Evolutionary conservation across 1,140 invertebrate genomes (phyloP).

Genomic region (Asobara japonica): DNA sequence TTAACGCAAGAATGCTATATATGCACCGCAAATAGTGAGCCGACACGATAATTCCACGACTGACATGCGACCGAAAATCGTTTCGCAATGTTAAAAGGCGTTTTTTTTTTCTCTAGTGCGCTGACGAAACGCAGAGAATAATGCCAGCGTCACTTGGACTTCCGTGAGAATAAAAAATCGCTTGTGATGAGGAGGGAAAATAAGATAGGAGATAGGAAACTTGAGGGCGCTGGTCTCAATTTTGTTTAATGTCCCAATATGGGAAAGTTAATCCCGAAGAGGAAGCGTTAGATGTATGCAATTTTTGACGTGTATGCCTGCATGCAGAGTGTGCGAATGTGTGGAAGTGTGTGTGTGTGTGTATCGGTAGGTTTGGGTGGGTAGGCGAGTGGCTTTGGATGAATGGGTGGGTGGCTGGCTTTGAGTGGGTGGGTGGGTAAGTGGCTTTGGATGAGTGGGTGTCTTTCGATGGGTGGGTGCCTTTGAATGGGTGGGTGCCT

Average conservation of each 20-base stretch:
- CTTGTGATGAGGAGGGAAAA: background rate
- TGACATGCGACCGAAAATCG: conserved; percentile 9
- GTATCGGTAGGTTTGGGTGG: too few relatives aligned
- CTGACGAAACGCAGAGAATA: background rate
- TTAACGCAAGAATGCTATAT: background rate
- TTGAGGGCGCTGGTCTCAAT: background rate
- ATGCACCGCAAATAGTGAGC: background rate
- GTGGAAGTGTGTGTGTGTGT: too few relatives aligned
- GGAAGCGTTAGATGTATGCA: background rate
- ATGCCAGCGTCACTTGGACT: background rate
- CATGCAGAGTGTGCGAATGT: too few relatives aligned
- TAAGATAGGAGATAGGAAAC: background rate
- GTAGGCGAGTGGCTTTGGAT: too few relatives aligned
- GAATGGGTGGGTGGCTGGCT: too few relatives aligned
- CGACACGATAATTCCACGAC: conserved; percentile 5
- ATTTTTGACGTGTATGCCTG: too few relatives aligned
- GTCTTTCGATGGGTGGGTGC: too few relatives aligned
- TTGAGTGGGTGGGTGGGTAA: too few relatives aligned
- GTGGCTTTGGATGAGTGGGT: too few relatives aligned
- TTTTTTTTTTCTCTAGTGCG: background rate
- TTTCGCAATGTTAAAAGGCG: conserved; percentile 1
- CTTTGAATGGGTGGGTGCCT: too few relatives aligned
- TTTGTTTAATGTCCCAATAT: background rate
- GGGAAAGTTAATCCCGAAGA: background rate
- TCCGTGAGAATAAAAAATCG: conserved; percentile 10